Evolutionary conservation across 2,888 invertebrate genomes (phyloP).

Genomic region (Drosophila trichaetosa): DNA sequence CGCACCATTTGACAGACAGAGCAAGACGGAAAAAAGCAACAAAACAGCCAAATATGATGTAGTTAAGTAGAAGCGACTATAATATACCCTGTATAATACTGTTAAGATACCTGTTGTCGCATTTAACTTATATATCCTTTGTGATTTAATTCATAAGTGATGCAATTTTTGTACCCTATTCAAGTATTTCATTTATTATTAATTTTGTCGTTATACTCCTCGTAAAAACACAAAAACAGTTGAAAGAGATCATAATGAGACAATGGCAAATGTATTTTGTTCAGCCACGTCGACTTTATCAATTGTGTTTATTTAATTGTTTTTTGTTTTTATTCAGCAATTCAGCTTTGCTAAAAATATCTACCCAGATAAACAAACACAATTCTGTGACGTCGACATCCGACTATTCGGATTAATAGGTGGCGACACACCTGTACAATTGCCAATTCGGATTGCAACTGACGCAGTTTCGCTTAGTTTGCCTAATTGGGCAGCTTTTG

Average conservation of each 20-base stretch:
- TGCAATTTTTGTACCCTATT: background rate
- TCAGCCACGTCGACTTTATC: constrained; percentile 43
- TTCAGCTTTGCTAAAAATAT: constrained; percentile 19
- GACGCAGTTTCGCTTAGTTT: constrained; percentile 58
- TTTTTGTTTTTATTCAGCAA: constrained; percentile 15
- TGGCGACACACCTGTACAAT: constrained; percentile 66
- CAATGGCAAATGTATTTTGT: constrained; percentile 60
- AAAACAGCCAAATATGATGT: background rate
- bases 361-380: constrained; percentile 6
- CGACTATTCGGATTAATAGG: constrained; percentile 7
- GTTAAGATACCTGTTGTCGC: background rate
- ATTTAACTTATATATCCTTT: background rate
- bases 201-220: background rate
- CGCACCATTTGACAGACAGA: constrained; percentile 61
- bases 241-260: constrained; percentile 50
- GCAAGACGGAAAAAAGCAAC: constrained; percentile 18
- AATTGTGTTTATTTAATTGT: constrained; percentile 68
- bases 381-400: constrained; percentile 36
- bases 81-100: background rate
- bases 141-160: background rate
- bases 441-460: constrained; percentile 47
- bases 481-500: constrained; percentile 47
- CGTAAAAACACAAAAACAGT: constrained; percentile 24
- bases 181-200: background rate
- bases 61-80: background rate